These are phyloP conservation scores for Leguminivora glycinivorella DNA, from an alignment of 1,140 invertebrate genomes.

Conservation along the genomic window DNA sequence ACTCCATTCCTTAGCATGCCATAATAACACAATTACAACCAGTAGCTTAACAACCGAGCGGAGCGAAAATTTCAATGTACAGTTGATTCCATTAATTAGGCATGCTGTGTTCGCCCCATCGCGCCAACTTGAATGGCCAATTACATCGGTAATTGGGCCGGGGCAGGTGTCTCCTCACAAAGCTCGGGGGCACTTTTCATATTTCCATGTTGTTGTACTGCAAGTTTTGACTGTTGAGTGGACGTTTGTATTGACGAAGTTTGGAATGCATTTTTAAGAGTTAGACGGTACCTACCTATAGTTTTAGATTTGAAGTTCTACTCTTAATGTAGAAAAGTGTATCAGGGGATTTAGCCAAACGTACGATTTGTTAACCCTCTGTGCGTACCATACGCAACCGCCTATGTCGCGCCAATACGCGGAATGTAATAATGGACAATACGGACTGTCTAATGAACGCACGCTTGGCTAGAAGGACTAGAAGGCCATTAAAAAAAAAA, in stretches of 20 bases:
- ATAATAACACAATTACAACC: constrained; percentile 25
- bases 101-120: constrained; percentile 64
- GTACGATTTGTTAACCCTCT: too few species aligned
- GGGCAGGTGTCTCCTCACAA: constrained; percentile 68
- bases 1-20: constrained; percentile 12
- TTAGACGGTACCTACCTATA: too few species aligned
- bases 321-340: too few species aligned
- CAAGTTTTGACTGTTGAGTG: background rate
- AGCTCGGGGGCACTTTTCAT: constrained; percentile 31
- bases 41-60: constrained; percentile 49
- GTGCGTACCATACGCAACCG: too few species aligned
- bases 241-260: background rate
- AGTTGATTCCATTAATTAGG: constrained; percentile 74
- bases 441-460: too few species aligned
- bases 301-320: too few species aligned
- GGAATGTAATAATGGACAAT: too few species aligned
- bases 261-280: background rate
- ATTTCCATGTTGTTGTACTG: background rate
- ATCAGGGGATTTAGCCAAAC: too few species aligned
- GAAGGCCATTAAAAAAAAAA: too few species aligned
- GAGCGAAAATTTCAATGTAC: constrained; percentile 71
- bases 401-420: too few species aligned
- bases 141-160: constrained; percentile 71
- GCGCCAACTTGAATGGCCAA: constrained; percentile 73
- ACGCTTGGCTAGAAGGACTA: too few species aligned